A percentile compares a stretch with the other conserved stretches of the same genome.
phyloP scores from a whole-genome alignment of 92 coral and sea anemone genomes.

The Phenganax marumi region DNA sequence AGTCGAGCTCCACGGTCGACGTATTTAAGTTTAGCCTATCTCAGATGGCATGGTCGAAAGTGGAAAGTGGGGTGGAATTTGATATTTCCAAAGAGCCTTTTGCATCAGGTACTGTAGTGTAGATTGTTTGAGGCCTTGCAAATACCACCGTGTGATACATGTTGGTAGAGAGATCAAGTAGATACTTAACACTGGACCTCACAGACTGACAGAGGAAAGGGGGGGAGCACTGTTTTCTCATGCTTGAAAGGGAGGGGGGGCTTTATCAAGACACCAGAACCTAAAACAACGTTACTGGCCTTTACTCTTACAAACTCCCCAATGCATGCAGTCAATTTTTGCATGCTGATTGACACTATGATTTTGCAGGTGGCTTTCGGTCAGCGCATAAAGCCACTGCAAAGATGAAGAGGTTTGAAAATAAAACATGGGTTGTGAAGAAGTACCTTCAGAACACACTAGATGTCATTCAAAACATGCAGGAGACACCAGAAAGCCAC shows the following conservation, averaged over 20 bases:
- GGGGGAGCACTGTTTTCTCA: too few species aligned
- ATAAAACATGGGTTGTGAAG: slow-evolving; percentile 34
- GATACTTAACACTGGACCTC: too few species aligned
- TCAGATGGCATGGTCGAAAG: slow-evolving; percentile 50
- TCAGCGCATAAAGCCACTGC: slow-evolving; percentile 20
- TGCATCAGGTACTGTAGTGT: slow-evolving; percentile 41
- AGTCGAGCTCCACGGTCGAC: slow-evolving; percentile 46
- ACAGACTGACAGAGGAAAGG: too few species aligned
- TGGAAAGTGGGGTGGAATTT: slow-evolving; percentile 40
- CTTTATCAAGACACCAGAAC: slow-evolving; percentile 16
- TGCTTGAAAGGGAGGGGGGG: too few species aligned
- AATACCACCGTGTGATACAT: too few species aligned
- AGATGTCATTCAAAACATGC: slow-evolving; percentile 27
- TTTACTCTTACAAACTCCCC: background rate
- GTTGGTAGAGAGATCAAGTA: too few species aligned
- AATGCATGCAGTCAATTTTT: background rate
- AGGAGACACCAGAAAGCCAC: slow-evolving; percentile 34
- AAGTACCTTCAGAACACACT: slow-evolving; percentile 16
- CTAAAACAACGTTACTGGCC: background rate
- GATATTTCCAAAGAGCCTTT: slow-evolving; percentile 42
- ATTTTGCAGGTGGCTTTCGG: slow-evolving; percentile 31
- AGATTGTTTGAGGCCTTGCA: too few species aligned
- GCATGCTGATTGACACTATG: slow-evolving; percentile 5
- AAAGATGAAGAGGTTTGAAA: background rate
- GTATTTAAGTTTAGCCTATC: slow-evolving; percentile 43